phyloP scores from a whole-genome alignment of 1,140 invertebrate species.

The Drosophila virilis region DNA sequence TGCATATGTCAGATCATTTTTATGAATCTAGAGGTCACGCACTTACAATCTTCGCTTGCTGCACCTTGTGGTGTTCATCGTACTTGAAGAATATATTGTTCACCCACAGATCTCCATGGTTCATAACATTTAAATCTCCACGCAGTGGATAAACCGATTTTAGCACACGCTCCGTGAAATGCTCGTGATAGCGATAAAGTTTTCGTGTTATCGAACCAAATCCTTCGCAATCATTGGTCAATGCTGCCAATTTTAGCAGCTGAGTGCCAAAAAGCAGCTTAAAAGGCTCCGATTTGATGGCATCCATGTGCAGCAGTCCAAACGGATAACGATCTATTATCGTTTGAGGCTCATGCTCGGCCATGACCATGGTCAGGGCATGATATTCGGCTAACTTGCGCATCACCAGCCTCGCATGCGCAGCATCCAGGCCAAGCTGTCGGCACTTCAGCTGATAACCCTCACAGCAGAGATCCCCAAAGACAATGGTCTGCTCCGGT shows the following conservation, averaged over 20 bases:
- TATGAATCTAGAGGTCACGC: conserved; percentile 83
- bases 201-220: conserved; percentile 77
- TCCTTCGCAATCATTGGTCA: conserved; percentile 84
- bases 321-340: conserved; percentile 72
- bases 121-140: conserved; percentile 85
- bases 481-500: conserved; percentile 75
- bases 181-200: conserved; percentile 76
- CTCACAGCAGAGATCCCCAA: conserved; percentile 66
- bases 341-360: conserved; percentile 59
- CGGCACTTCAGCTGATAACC: conserved; percentile 78
- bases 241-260: conserved; percentile 61
- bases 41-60: conserved; percentile 83
- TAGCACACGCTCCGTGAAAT: conserved; percentile 59
- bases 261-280: conserved; percentile 72
- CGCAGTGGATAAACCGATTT: conserved; percentile 70
- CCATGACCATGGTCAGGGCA: conserved; percentile 75
- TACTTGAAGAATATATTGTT: conserved; percentile 88
- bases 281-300: conserved; percentile 74
- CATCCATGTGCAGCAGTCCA: conserved; percentile 73
- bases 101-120: conserved; percentile 88
- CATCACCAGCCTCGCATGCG: conserved; percentile 63
- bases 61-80: conserved; percentile 51
- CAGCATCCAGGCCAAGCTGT: conserved; percentile 66
- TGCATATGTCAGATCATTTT: neutral
- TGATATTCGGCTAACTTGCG: conserved; percentile 75